These are phyloP conservation scores for Chaenodraco wilsoni DNA, from an alignment of 2,797 vertebrate genomes.

Conservation along the genomic window DNA sequence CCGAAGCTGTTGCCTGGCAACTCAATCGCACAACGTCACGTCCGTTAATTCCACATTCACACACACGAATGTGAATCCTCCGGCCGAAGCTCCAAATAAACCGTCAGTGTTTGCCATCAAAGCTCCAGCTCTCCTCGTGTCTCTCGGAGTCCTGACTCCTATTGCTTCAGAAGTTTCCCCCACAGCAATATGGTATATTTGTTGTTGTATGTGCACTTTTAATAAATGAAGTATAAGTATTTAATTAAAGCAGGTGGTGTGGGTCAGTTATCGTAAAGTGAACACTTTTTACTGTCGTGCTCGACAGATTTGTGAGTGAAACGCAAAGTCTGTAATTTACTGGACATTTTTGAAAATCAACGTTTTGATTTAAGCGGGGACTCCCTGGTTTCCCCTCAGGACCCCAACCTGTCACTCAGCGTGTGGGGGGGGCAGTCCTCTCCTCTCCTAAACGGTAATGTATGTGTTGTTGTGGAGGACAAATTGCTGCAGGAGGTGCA, in stretches of 20 bases:
- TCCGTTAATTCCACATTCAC: no score
- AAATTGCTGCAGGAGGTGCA: conserved; percentile 79
- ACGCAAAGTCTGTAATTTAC: conserved; percentile 51
- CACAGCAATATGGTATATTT: no score
- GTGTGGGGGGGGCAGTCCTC: conserved; percentile 29
- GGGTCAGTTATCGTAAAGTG: background rate
- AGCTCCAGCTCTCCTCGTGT: no score
- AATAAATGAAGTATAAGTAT: background rate
- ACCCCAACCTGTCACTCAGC: conserved; percentile 45
- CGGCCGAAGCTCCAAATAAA: no score
- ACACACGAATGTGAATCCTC: no score
- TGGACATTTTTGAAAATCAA: conserved; percentile 55
- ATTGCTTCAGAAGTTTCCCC: no score
- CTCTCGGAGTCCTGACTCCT: no score
- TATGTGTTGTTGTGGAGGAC: conserved; percentile 74
- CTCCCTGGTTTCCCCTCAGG: conserved; percentile 36
- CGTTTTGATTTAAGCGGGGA: conserved; percentile 39
- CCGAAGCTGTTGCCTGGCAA: no score
- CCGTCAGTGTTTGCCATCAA: no score
- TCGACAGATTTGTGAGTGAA: conserved; percentile 35
- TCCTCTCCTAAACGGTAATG: conserved; percentile 72
- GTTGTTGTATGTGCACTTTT: background rate
- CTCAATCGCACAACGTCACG: no score
- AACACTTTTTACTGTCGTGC: background rate
- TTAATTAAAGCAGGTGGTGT: background rate